A percentile compares a stretch with the other conserved stretches of the same genome.
Conservation (phyloP, 2,113 vertebrate species). For the Aptenodytes forsteri region DNA sequence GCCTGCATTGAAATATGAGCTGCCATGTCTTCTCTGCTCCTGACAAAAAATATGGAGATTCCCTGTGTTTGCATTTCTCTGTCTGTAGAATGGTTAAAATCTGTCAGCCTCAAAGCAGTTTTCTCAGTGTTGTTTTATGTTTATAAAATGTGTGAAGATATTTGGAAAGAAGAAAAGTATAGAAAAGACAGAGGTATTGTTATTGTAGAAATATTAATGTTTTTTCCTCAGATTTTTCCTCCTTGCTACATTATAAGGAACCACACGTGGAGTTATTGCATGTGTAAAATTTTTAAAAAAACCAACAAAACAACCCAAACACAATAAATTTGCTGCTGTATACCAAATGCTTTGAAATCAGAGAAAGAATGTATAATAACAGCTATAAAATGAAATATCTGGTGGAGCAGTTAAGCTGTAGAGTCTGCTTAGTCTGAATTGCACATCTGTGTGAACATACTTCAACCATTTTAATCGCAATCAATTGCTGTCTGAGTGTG, state of each 20-base stretch:
- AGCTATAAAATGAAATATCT: constrained; percentile 12
- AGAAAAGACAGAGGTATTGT: background rate
- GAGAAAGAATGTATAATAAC: background rate
- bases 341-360: background rate
- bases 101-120: background rate
- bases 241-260: background rate
- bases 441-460: constrained; percentile 3
- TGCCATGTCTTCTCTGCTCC: background rate
- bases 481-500: background rate
- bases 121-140: background rate
- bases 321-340: background rate
- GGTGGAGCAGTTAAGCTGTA: background rate
- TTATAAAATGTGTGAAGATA: background rate
- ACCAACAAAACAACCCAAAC: background rate
- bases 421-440: background rate
- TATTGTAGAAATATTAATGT: background rate
- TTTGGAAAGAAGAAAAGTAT: background rate
- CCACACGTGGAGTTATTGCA: background rate
- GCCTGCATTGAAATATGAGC: background rate
- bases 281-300: background rate
- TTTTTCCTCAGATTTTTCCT: background rate
- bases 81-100: background rate
- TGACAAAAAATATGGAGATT: background rate
- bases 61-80: background rate
- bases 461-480: background rate